A percentile compares a stretch with the other conserved stretches of the same genome.
Conservation (phyloP, 2,888 invertebrate species). For the Sericinus montela region DNA sequence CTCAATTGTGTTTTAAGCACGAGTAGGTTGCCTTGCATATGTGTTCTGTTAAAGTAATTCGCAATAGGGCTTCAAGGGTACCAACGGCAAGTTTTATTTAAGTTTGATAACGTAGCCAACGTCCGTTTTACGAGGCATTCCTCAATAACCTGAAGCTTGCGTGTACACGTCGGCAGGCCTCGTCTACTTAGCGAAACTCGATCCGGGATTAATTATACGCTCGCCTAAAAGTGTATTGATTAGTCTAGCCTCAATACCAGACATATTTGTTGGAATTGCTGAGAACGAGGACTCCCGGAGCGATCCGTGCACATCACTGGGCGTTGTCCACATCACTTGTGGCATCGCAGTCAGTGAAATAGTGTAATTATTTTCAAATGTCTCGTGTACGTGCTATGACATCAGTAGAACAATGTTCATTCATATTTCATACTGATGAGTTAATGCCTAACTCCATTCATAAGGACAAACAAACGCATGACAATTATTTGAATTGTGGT, state of each 20-base stretch:
- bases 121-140: no score
- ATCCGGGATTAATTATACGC: slow-evolving; percentile 16
- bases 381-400: slow-evolving; percentile 5
- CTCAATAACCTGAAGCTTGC: neutral
- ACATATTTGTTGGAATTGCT: slow-evolving; percentile 28
- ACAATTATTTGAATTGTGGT: neutral
- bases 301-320: slow-evolving; percentile 14
- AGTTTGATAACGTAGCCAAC: neutral
- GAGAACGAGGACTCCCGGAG: slow-evolving; percentile 28
- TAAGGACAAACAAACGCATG: slow-evolving; percentile 13
- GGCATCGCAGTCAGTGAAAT: slow-evolving; percentile 8
- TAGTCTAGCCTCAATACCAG: slow-evolving; percentile 39
- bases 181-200: slow-evolving; percentile 6
- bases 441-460: slow-evolving; percentile 8
- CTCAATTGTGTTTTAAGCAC: slow-evolving; percentile 7
- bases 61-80: slow-evolving; percentile 16
- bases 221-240: slow-evolving; percentile 56
- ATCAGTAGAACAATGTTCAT: slow-evolving; percentile 13
- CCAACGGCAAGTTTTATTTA: neutral
- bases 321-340: slow-evolving; percentile 10
- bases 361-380: slow-evolving; percentile 11
- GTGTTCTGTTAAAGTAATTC: slow-evolving; percentile 1
- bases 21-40: slow-evolving; percentile 7
- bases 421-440: slow-evolving; percentile 15
- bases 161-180: slow-evolving; percentile 3